Base-by-base conservation (phyloP, 1,140 invertebrate genomes). In the Scaptomyza graminum region DNA sequence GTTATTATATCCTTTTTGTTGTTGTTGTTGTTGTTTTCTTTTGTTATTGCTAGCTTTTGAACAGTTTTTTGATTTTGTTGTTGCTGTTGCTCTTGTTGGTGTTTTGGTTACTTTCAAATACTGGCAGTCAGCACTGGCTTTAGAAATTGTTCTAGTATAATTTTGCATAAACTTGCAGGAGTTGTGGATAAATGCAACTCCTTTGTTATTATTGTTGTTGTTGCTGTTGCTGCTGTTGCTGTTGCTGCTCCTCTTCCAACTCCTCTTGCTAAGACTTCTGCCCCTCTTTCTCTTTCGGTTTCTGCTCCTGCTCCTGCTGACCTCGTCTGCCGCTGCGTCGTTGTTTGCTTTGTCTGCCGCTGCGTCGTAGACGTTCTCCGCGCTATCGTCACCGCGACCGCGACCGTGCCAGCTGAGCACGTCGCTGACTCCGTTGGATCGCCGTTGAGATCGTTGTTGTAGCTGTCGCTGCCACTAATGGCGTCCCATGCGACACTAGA, bases 381-480 rank as follows among this genome's bases (percentile, higher is more conserved):
- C 61, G 70, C 65, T 71, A 64, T 71, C 76, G 78, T 72, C 69
- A 67, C 63, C 69, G 63, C 68, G 65, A 67, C 78, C 78, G 75
- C 74, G 65, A 79, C 70, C 76, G 62, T 60, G 61, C 79, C 59
- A 41, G 59, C 43, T 76, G 69, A 67, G 74, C 77, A 85, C 65
- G 81, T 74, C 73, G 76, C 76, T 66, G 76, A 76, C 68, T 67
- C 72, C 62, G 60, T 71, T 69, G 71, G 70, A 61, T 79, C 66
- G 85, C 78, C 75, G 77, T 79, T 89, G 80, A 90, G 80, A 78
- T 89, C 78, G 85, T 77, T 69, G 71, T 69, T 71, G 50, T 68
- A 59, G 44, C 68, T 80, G 62, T 57, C 54, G 44, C 51, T 75
- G 78, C 64, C 54, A 81, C 66, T 73, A 69, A 55, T 72, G 65